A percentile compares a stretch with the other conserved stretches of the same genome.
Conservation (phyloP, 2,113 vertebrate genomes). For the Cyanoramphus novaezelandiae region DNA sequence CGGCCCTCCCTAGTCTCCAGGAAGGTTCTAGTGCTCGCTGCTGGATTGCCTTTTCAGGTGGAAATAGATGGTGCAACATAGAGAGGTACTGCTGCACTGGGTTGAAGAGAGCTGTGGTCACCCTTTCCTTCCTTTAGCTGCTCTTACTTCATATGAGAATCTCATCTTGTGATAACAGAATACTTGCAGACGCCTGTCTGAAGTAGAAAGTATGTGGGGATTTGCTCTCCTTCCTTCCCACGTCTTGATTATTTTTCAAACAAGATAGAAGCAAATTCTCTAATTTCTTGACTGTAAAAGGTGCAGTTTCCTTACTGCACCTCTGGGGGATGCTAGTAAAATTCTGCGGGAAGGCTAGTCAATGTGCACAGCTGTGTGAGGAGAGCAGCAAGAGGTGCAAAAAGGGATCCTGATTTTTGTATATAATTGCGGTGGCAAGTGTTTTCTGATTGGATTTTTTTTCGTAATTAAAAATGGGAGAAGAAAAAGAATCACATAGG, state of each 20-base stretch:
- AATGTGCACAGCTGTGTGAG: neutral
- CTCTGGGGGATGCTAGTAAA: neutral
- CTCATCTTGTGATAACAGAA: neutral
- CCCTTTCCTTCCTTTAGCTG: neutral
- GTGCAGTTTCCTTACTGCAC: neutral
- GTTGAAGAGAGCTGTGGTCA: accelerated
- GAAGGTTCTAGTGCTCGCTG: neutral
- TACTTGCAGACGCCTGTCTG: neutral
- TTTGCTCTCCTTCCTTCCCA: neutral
- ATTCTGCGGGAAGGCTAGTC: neutral
- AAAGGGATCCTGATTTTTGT: neutral
- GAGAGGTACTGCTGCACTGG: neutral
- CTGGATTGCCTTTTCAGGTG: neutral
- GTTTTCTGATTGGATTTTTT: slow-evolving; percentile 29
- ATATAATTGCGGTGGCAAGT: neutral
- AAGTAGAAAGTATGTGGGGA: neutral
- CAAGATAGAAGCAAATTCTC: neutral
- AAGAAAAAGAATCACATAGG: slow-evolving; percentile 2
- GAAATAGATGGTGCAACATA: neutral
- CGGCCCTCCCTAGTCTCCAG: no score
- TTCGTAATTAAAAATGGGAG: slow-evolving; percentile 4
- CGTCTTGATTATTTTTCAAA: neutral
- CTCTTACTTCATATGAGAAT: neutral
- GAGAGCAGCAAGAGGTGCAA: neutral
- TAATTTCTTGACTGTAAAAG: neutral